Evolutionary conservation across 2,888 invertebrate genomes (phyloP).

Genomic region (Sepiola atlantica): DNA sequence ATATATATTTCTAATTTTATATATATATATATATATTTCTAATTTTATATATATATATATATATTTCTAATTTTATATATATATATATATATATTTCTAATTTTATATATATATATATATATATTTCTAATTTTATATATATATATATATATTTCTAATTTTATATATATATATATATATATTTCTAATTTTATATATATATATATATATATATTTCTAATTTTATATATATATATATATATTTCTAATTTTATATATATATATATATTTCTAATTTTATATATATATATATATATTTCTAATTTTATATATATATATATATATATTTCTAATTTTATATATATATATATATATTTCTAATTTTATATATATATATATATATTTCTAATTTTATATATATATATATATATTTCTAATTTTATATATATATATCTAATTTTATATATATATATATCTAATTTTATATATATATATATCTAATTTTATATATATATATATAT

Average conservation of each 20-base stretch:
- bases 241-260: too few relatives aligned
- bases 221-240: neutral
- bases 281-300: neutral
- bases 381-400: neutral
- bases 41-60: neutral
- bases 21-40: conserved; percentile 6
- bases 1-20: too few relatives aligned
- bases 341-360: neutral
- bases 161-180: neutral
- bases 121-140: too few relatives aligned
- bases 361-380: conserved; percentile 33
- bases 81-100: neutral
- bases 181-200: too few relatives aligned
- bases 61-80: too few relatives aligned
- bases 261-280: neutral
- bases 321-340: neutral
- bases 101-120: neutral
- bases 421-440: neutral
- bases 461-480: conserved; percentile 19
- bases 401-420: too few relatives aligned
- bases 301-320: conserved; percentile 37
- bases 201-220: neutral
- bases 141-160: neutral
- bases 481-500: neutral
- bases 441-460: neutral